phyloP scores from a whole-genome alignment of 2,797 vertebrate genomes.

The Lacerta viridis region DNA sequence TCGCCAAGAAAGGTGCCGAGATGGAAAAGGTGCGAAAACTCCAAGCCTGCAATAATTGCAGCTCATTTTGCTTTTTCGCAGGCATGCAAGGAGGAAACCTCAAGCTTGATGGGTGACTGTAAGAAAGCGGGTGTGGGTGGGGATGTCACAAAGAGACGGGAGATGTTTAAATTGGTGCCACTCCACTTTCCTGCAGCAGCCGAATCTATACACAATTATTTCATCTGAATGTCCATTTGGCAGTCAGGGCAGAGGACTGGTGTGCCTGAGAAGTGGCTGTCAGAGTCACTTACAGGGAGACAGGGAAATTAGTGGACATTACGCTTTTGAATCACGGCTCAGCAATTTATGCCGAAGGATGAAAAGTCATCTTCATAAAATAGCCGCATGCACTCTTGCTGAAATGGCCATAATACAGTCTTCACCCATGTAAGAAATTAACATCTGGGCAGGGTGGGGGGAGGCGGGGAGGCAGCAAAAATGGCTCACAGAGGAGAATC shows the following conservation, averaged over 20 bases:
- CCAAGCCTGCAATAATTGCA: neutral
- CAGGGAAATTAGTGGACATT: neutral
- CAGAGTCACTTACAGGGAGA: slow-evolving; percentile 5
- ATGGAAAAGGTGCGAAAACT: too few relatives aligned
- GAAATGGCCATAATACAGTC: neutral
- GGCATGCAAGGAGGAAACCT: neutral
- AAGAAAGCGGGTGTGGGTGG: rapidly evolving
- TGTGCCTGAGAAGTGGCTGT: neutral
- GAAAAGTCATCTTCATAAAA: neutral
- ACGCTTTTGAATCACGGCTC: neutral
- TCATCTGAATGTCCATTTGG: neutral
- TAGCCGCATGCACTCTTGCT: neutral
- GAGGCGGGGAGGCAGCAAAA: too few relatives aligned
- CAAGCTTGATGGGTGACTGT: rapidly evolving
- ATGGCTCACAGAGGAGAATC: neutral
- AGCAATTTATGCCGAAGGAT: neutral
- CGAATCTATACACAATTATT: neutral
- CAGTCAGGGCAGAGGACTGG: neutral
- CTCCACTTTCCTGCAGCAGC: neutral
- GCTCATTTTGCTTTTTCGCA: too few relatives aligned
- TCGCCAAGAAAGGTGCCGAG: too few relatives aligned
- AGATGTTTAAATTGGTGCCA: neutral
- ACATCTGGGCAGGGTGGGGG: neutral
- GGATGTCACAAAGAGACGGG: neutral
- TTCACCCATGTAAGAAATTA: neutral